A percentile compares a stretch with the other conserved stretches of the same genome.
phyloP scores from a whole-genome alignment of 2,113 vertebrate species.

The Motacilla alba region DNA sequence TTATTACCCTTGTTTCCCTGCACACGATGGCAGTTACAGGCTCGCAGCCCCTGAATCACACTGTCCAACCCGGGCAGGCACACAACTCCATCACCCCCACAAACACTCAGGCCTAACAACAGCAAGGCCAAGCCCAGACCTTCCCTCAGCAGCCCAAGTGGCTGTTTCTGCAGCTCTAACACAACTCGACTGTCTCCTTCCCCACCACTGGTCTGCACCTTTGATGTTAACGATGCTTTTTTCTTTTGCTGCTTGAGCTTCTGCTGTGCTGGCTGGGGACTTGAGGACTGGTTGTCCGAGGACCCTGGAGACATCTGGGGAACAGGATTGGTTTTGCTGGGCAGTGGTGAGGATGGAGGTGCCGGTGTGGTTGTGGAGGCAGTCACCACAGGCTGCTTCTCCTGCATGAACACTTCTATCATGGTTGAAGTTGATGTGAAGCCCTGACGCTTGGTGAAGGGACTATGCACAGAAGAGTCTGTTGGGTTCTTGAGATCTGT shows the following conservation, averaged over 20 bases:
- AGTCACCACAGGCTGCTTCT: conserved; percentile 83
- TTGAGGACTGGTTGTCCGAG: conserved; percentile 92
- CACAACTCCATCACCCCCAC: neutral
- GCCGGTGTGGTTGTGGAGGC: conserved; percentile 73
- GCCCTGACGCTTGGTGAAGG: conserved; percentile 90
- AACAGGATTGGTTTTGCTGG: conserved; percentile 74
- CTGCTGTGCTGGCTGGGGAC: conserved; percentile 94
- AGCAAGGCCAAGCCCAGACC: neutral
- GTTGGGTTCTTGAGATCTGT: conserved; percentile 88
- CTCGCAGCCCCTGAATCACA: neutral
- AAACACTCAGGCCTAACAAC: neutral
- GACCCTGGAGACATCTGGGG: conserved; percentile 89
- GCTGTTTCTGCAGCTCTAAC: neutral
- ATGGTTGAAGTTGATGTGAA: conserved; percentile 88
- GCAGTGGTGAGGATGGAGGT: conserved; percentile 79
- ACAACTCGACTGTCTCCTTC: neutral
- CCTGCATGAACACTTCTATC: conserved; percentile 95
- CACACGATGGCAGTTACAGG: rapidly evolving
- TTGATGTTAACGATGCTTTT: conserved; percentile 89
- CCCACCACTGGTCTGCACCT: conserved; percentile 66
- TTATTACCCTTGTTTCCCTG: neutral
- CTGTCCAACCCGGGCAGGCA: neutral
- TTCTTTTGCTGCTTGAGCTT: conserved; percentile 97
- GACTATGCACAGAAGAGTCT: conserved; percentile 83
- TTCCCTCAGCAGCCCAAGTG: neutral